These are phyloP conservation scores for Raja brachyura DNA, from an alignment of 2,113 vertebrate species.

Conservation along the genomic window DNA sequence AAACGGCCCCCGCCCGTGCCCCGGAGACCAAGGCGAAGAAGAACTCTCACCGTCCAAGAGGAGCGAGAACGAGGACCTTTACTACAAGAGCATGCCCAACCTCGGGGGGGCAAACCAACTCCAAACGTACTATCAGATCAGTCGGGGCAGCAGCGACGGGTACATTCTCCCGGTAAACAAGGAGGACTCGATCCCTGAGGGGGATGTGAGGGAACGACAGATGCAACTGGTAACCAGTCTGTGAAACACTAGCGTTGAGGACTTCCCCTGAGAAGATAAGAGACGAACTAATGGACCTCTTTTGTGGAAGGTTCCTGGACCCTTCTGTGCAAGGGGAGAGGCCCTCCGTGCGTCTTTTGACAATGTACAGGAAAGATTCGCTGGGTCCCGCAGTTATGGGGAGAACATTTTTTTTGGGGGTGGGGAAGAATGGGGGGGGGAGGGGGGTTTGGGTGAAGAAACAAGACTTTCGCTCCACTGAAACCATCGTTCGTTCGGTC, in stretches of 20 bases:
- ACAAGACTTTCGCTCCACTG: conserved; percentile 67
- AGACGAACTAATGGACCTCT: conserved; percentile 42
- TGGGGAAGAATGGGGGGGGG: no score
- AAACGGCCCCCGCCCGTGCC: conserved; percentile 83
- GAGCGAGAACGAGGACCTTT: conserved; percentile 91
- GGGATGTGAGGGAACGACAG: conserved; percentile 96
- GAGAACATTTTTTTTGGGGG: conserved; percentile 64
- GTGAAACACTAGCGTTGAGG: conserved; percentile 66
- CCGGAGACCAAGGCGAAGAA: conserved; percentile 55
- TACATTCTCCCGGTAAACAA: conserved; percentile 93
- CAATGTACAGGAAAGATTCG: conserved; percentile 51
- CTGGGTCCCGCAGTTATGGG: conserved; percentile 61
- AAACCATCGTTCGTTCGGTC: conserved; percentile 81
- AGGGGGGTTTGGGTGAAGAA: conserved; percentile 39
- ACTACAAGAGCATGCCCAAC: conserved; percentile 99
- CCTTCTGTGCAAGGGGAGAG: conserved; percentile 51
- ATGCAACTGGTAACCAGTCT: conserved; percentile 99
- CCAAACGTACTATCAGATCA: conserved; percentile 95
- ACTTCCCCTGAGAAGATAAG: conserved; percentile 45
- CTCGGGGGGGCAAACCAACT: conserved; percentile 84
- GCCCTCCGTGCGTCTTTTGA: conserved; percentile 59
- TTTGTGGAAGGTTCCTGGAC: conserved; percentile 49
- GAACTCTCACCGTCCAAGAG: conserved; percentile 87
- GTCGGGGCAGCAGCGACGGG: conserved; percentile 84
- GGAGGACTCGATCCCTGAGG: conserved; percentile 86